These are phyloP conservation scores for Campoplex nolae DNA, from an alignment of 2,888 invertebrate genomes.

Conservation along the genomic window DNA sequence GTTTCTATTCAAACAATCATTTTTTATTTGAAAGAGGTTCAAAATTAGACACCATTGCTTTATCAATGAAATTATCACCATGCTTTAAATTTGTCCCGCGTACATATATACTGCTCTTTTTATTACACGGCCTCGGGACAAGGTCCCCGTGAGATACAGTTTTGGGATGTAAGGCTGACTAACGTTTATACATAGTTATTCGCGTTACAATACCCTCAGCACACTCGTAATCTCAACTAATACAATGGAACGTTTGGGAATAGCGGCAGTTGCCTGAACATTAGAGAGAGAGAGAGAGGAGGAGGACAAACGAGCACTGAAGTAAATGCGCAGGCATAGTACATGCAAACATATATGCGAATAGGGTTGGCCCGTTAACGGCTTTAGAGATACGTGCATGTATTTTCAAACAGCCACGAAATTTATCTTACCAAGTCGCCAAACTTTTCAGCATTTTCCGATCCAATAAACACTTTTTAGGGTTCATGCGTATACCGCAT, in stretches of 20 bases:
- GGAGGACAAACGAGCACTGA: conserved; percentile 54
- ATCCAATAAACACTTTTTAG: too few species aligned
- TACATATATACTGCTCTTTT: conserved; percentile 55
- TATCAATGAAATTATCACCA: not conserved
- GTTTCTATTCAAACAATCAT: not conserved
- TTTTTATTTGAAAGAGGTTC: not conserved
- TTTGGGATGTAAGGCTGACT: conserved; percentile 24
- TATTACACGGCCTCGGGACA: conserved; percentile 27
- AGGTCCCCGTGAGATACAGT: conserved; percentile 21
- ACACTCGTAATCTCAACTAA: conserved; percentile 60
- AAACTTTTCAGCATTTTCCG: too few species aligned
- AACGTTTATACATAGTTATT: conserved; percentile 50
- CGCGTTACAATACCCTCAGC: conserved; percentile 45
- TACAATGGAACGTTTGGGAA: conserved; percentile 61
- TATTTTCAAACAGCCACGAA: too few species aligned
- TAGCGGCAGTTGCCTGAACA: conserved; percentile 29
- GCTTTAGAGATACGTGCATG: too few species aligned
- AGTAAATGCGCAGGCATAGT: conserved; percentile 48
- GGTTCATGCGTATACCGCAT: too few species aligned
- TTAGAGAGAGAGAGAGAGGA: not conserved
- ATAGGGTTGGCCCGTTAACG: too few species aligned
- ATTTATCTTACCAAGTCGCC: not conserved
- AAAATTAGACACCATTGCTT: not conserved
- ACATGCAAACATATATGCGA: too few species aligned
- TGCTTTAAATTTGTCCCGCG: conserved; percentile 34